Evolutionary conservation across 2,797 vertebrate species (phyloP).

Genomic region (Neosalanx taihuensis): DNA sequence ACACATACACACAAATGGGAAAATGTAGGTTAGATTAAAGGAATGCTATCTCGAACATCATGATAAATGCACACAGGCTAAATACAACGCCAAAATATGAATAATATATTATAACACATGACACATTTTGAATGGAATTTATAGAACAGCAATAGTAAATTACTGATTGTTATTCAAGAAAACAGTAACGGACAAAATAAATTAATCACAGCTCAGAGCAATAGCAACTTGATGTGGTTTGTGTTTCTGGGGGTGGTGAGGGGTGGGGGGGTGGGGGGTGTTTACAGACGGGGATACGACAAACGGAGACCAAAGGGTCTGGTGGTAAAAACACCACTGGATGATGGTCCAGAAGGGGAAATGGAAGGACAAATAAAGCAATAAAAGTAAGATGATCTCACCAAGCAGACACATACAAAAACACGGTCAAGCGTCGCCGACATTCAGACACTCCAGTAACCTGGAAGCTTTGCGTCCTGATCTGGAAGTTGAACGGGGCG

Average conservation of each 20-base stretch:
- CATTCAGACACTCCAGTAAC: slow-evolving; percentile 23
- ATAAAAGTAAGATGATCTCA: not conserved
- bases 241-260: not conserved
- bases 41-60: not conserved
- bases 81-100: not conserved
- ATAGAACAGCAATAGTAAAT: not conserved
- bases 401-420: slow-evolving; percentile 9
- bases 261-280: not conserved
- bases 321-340: not conserved
- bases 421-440: slow-evolving; percentile 10
- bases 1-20: not conserved
- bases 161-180: not conserved
- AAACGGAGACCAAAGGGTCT: slow-evolving; percentile 10
- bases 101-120: not conserved
- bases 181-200: no score
- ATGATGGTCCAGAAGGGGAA: not conserved
- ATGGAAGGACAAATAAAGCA: slow-evolving; percentile 7
- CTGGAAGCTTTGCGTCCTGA: slow-evolving; percentile 46
- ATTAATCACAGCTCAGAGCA: not conserved
- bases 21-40: not conserved
- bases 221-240: not conserved
- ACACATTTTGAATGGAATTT: no score
- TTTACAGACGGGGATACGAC: not conserved
- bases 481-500: slow-evolving; percentile 42
- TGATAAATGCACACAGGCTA: not conserved